These are phyloP conservation scores for Chrysomallon squamiferum DNA, from an alignment of 1,140 invertebrate species.

Conservation along the genomic window DNA sequence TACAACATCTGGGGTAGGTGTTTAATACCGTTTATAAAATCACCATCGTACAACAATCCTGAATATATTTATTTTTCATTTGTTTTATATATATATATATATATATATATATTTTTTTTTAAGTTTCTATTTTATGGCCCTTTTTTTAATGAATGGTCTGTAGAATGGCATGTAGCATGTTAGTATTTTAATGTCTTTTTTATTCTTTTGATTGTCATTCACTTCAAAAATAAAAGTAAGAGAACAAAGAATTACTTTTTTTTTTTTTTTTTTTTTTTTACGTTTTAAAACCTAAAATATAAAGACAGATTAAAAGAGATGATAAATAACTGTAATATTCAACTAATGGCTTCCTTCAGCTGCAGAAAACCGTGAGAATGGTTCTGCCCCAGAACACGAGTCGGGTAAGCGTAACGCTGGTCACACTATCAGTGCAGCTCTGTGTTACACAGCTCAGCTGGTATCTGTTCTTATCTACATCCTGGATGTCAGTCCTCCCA, in stretches of 20 bases:
- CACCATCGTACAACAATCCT: background rate
- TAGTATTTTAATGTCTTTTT: too few species aligned
- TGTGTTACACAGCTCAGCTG: constrained; percentile 82
- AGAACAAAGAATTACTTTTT: too few species aligned
- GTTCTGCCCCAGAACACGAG: constrained; percentile 66
- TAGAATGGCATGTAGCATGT: too few species aligned
- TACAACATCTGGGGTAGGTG: constrained; percentile 75
- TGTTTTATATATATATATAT: background rate
- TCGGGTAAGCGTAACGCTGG: constrained; percentile 70
- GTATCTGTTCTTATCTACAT: constrained; percentile 80
- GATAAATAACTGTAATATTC: too few species aligned
- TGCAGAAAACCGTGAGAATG: constrained; percentile 67
- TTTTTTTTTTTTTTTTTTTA: too few species aligned
- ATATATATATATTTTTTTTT: too few species aligned
- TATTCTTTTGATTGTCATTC: too few species aligned
- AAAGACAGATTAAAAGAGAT: too few species aligned
- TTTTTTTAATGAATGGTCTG: too few species aligned
- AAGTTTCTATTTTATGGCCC: too few species aligned
- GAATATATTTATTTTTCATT: constrained; percentile 5
- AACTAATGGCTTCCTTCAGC: constrained; percentile 61
- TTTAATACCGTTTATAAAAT: background rate
- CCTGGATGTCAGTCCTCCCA: constrained; percentile 78
- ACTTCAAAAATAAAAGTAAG: too few species aligned
- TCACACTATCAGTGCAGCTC: constrained; percentile 78
- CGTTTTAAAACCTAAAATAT: too few species aligned